A percentile compares a stretch with the other conserved stretches of the same genome.
Evolutionary conservation across 2,797 vertebrate species (phyloP).

Genomic region (Sebastes aleutianus): DNA sequence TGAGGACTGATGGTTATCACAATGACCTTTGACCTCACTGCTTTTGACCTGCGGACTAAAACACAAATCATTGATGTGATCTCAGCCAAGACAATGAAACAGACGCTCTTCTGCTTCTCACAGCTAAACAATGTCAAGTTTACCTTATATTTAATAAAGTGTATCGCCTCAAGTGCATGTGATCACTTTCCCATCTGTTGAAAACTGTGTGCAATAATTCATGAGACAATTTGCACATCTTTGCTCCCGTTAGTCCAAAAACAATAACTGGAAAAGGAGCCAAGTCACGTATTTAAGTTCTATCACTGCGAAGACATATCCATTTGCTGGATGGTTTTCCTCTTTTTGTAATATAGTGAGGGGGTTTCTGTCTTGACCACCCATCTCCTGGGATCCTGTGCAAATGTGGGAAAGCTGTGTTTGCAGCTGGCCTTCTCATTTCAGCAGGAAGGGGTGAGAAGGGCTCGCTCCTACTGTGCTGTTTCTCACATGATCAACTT

Average conservation of each 20-base stretch:
- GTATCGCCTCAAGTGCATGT: background rate
- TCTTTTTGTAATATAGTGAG: constrained; percentile 10
- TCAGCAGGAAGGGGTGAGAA: constrained; percentile 33
- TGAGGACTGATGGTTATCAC: constrained; percentile 33
- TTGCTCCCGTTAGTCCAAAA: constrained; percentile 13
- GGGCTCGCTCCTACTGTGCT: constrained; percentile 39
- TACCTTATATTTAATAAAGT: background rate
- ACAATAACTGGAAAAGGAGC: constrained; percentile 25
- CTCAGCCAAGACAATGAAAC: background rate
- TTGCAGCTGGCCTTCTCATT: constrained; percentile 68
- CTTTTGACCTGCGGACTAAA: constrained; percentile 8
- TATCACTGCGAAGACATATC: constrained; percentile 15
- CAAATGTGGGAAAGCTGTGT: constrained; percentile 69
- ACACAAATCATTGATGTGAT: constrained; percentile 20
- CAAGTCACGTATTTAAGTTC: background rate
- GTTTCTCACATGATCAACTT: constrained; percentile 58
- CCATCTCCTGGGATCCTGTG: constrained; percentile 63
- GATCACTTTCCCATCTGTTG: constrained; percentile 24
- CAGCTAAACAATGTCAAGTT: background rate
- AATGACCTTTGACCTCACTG: constrained; percentile 48
- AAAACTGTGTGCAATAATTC: constrained; percentile 1
- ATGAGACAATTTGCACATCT: constrained; percentile 2
- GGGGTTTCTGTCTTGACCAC: constrained; percentile 46
- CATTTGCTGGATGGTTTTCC: background rate
- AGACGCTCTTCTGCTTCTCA: background rate